Evolutionary conservation across 2,113 vertebrate genomes (phyloP).

Genomic region (Coryphaenoides rupestris): DNA sequence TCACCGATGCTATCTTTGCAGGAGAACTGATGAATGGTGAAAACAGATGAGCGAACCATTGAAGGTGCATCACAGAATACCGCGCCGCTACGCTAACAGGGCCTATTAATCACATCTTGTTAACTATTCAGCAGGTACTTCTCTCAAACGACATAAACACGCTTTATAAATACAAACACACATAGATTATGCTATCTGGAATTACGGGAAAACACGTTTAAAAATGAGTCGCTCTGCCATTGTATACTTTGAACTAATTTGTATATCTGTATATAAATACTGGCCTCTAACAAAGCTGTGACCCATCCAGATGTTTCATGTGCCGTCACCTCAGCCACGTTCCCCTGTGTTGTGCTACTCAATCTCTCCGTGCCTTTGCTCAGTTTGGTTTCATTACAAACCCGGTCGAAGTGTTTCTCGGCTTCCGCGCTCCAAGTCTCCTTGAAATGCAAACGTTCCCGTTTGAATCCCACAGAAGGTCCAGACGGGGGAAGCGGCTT

Average conservation of each 20-base stretch:
- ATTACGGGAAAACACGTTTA: background rate
- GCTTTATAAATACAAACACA: background rate
- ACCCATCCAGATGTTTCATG: too few relatives aligned
- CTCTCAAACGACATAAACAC: background rate
- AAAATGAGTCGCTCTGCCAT: conserved; percentile 6
- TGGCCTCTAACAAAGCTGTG: background rate
- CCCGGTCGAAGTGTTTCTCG: too few relatives aligned
- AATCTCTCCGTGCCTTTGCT: background rate
- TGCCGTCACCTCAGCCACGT: too few relatives aligned
- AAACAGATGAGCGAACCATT: background rate
- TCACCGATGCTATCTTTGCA: background rate
- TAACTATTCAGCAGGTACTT: conserved; percentile 2
- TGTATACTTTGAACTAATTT: conserved; percentile 16
- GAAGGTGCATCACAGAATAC: background rate
- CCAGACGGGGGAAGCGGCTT: conserved; percentile 40
- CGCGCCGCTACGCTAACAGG: background rate
- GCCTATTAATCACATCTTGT: background rate
- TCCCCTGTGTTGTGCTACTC: too few relatives aligned
- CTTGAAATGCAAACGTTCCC: conserved; percentile 50
- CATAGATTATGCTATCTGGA: background rate
- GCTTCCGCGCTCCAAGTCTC: too few relatives aligned
- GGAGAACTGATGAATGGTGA: background rate
- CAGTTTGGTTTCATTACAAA: conserved; percentile 31
- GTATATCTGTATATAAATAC: conserved; percentile 4
- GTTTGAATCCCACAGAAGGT: conserved; percentile 38